Evolutionary conservation across 2,888 invertebrate species (phyloP).

Genomic region (Drosophila melanosoma): DNA sequence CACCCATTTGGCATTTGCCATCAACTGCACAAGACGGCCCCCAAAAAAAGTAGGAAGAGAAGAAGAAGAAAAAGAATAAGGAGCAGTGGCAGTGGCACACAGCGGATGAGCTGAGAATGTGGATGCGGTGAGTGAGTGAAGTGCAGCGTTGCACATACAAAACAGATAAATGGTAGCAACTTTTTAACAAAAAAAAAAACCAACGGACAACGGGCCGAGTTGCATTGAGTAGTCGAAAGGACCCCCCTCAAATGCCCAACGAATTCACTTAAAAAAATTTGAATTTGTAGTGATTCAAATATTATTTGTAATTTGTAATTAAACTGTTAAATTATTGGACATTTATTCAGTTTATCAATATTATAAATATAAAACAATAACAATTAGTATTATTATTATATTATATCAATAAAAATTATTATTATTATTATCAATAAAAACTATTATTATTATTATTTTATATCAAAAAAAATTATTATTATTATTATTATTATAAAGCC

Average conservation of each 20-base stretch:
- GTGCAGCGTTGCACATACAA: constrained; percentile 56
- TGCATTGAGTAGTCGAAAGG: constrained; percentile 64
- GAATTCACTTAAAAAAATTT: not conserved
- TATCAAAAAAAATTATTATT: too few species aligned
- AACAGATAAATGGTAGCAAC: constrained; percentile 77
- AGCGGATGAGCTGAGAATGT: constrained; percentile 44
- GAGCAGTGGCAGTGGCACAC: constrained; percentile 1
- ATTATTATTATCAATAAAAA: too few species aligned
- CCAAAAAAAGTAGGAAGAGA: not conserved
- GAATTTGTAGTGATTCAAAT: not conserved
- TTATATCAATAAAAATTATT: too few species aligned
- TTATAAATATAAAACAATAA: not conserved
- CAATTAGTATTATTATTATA: too few species aligned
- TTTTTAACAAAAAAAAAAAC: constrained; percentile 77
- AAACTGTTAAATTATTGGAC: too few species aligned
- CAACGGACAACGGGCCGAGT: constrained; percentile 41
- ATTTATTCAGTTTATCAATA: not conserved
- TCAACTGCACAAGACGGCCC: constrained; percentile 56
- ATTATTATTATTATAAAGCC: too few species aligned
- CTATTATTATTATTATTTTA: too few species aligned
- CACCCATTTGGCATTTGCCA: constrained; percentile 37
- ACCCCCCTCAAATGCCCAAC: not conserved
- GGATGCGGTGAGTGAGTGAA: constrained; percentile 33
- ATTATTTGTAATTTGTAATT: not conserved
- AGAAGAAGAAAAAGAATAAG: constrained; percentile 1